Evolutionary conservation across 2,113 vertebrate genomes (phyloP).

Genomic region (Gymnarchus niloticus): DNA sequence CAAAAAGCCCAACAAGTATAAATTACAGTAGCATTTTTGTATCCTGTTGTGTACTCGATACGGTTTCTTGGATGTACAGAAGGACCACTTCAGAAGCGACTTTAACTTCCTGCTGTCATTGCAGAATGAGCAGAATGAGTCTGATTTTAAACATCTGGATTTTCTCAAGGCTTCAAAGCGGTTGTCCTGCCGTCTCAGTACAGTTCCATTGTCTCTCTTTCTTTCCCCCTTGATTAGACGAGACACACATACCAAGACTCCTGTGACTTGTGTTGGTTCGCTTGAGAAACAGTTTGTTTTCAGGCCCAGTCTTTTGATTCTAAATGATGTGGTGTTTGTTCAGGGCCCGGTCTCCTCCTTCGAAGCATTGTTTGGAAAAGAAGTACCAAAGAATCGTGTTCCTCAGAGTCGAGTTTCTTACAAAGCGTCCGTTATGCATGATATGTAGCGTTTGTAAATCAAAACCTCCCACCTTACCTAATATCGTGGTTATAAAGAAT

Average conservation of each 20-base stretch:
- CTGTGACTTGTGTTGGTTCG: background rate
- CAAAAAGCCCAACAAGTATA: background rate
- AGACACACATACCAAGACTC: background rate
- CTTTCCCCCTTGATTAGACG: background rate
- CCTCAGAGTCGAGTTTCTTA: background rate
- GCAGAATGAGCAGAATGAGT: constrained; percentile 49
- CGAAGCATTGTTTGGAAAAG: too few relatives aligned
- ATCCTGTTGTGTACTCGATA: background rate
- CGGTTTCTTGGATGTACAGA: background rate
- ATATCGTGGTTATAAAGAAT: background rate
- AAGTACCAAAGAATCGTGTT: background rate
- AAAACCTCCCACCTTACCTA: background rate
- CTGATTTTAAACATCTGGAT: constrained; percentile 58
- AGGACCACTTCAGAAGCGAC: background rate
- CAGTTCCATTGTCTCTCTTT: background rate
- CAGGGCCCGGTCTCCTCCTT: too few relatives aligned
- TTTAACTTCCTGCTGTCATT: constrained; percentile 40
- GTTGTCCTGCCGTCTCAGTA: constrained; percentile 2
- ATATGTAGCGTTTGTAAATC: background rate
- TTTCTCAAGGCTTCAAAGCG: constrained; percentile 43
- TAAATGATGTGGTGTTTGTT: background rate
- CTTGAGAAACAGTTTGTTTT: background rate
- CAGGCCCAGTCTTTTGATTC: background rate
- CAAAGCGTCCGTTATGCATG: background rate
- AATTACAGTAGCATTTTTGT: background rate